Evolutionary conservation across 1,140 invertebrate species (phyloP).

Genomic region (Sarcophaga bullata): DNA sequence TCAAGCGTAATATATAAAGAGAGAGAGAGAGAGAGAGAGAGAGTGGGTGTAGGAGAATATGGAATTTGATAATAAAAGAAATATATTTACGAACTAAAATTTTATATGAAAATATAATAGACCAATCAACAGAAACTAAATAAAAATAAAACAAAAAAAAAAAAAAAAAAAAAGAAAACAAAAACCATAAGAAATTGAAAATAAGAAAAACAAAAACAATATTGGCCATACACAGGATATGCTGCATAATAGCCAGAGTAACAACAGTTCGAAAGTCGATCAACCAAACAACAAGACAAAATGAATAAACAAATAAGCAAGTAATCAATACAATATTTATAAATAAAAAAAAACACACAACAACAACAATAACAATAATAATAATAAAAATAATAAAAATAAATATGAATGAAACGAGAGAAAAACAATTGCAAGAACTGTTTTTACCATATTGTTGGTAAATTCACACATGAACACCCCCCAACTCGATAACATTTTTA

Average conservation of each 20-base stretch:
- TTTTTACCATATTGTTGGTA: too few relatives aligned
- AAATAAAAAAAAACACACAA: not conserved
- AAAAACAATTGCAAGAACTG: too few relatives aligned
- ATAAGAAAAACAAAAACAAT: not conserved
- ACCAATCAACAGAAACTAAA: not conserved
- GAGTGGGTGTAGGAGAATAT: too few relatives aligned
- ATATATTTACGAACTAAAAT: slow-evolving; percentile 30
- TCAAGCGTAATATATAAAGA: too few relatives aligned
- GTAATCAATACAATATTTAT: not conserved
- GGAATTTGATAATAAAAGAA: not conserved
- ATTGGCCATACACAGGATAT: slow-evolving; percentile 1
- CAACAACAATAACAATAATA: not conserved
- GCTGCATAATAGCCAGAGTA: not conserved
- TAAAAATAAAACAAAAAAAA: not conserved
- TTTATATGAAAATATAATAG: slow-evolving; percentile 19
- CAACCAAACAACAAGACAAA: not conserved
- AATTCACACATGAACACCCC: too few relatives aligned
- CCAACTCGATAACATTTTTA: too few relatives aligned
- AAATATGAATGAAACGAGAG: too few relatives aligned
- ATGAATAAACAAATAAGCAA: too few relatives aligned
- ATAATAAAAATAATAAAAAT: too few relatives aligned
- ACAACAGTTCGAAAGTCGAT: not conserved
- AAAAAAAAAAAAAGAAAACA: slow-evolving; percentile 17
- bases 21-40: too few relatives aligned
- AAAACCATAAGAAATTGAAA: too few relatives aligned